Percentiles rank a stretch among this genome's conserved stretches.
Evolutionary conservation across 2,797 vertebrate genomes (phyloP).

Genomic region (Dermochelys coriacea): DNA sequence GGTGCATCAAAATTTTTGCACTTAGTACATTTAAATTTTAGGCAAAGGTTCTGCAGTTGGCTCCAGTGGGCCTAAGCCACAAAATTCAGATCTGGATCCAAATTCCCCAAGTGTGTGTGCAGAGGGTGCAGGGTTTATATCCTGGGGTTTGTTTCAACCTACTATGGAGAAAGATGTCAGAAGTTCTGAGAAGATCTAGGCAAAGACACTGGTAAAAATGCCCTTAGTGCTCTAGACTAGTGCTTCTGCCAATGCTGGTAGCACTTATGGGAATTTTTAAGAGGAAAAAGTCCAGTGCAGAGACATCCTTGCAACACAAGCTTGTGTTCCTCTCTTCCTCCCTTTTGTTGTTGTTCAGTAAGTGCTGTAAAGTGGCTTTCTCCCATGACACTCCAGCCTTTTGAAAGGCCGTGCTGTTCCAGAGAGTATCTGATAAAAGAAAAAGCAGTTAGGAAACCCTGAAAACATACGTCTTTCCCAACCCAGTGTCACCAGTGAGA

Average conservation of each 20-base stretch:
- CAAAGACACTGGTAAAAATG: not conserved
- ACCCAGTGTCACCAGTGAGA: not conserved
- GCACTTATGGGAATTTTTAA: rapidly evolving
- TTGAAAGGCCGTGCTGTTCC: not conserved
- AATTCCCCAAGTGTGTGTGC: not conserved
- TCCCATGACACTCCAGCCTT: not conserved
- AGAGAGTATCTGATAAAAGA: not conserved
- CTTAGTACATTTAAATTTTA: not conserved
- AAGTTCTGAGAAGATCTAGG: not conserved
- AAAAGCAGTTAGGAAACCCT: not conserved
- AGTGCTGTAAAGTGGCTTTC: not conserved
- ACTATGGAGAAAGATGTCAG: not conserved
- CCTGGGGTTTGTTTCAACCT: not conserved
- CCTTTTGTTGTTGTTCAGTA: not conserved
- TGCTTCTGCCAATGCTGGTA: rapidly evolving
- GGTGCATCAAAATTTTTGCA: not conserved
- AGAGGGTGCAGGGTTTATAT: not conserved
- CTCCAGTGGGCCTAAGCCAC: not conserved
- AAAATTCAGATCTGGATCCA: not conserved
- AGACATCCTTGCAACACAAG: rapidly evolving
- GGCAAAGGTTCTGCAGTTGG: rapidly evolving
- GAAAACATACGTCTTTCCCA: rapidly evolving
- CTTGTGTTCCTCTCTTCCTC: not conserved
- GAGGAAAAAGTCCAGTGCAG: rapidly evolving
- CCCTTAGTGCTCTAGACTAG: rapidly evolving